A percentile compares a stretch with the other conserved stretches of the same genome.
Conservation (phyloP, 2,888 invertebrate species). For the Eutolmus rufibarbis region DNA sequence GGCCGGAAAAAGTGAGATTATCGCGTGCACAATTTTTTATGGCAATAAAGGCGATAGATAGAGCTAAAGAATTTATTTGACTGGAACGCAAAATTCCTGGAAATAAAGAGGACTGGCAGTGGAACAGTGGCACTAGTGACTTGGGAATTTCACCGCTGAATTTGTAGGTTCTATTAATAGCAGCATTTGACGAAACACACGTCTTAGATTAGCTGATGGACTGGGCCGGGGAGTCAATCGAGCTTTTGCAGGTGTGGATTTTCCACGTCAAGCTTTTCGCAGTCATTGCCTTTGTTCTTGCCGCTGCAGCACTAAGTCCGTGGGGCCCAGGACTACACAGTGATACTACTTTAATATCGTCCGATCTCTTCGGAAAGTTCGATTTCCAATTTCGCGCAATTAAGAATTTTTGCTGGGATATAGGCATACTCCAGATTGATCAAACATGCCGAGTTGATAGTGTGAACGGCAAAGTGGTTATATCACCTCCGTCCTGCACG, state of each 20-base stretch:
- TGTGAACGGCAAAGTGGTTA: not conserved
- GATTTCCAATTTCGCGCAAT: not conserved
- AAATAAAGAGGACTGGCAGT: not conserved
- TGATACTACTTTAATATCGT: not conserved
- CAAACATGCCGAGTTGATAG: conserved; percentile 4
- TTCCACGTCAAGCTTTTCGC: conserved; percentile 11
- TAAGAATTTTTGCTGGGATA: not conserved
- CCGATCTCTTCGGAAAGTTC: not conserved
- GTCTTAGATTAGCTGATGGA: conserved; percentile 8
- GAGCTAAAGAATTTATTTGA: not conserved
- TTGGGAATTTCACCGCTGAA: not conserved
- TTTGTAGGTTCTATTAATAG: conserved; percentile 32
- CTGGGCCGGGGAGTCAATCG: not conserved
- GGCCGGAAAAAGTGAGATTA: not conserved
- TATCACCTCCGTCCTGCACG: not conserved
- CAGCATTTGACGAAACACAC: not conserved
- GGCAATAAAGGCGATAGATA: conserved; percentile 21
- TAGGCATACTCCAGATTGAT: not conserved
- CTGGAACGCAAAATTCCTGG: conserved; percentile 3
- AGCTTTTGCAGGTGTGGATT: conserved; percentile 12
- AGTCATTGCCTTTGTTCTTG: not conserved
- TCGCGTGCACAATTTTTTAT: conserved; percentile 18
- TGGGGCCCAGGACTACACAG: not conserved
- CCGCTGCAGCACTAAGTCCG: not conserved
- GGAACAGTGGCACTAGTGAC: not conserved